Evolutionary conservation across 2,113 vertebrate genomes (phyloP).

Genomic region (Candoia aspera): DNA sequence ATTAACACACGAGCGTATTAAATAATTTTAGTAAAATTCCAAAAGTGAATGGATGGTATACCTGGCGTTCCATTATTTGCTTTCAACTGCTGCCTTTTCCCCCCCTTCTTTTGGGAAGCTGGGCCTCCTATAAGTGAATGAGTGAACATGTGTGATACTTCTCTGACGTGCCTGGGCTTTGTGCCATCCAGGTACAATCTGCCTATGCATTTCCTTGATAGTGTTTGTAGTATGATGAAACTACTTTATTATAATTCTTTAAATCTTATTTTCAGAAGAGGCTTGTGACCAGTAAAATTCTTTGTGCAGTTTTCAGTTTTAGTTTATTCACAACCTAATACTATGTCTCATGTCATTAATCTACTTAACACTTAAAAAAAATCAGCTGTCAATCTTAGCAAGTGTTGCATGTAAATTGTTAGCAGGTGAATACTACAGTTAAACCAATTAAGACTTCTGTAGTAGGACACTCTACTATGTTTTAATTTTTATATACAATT

Average conservation of each 20-base stretch:
- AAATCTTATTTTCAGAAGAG: constrained; percentile 54
- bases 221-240: constrained; percentile 36
- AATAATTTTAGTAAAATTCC: constrained; percentile 72
- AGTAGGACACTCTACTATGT: constrained; percentile 71
- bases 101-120: constrained; percentile 25
- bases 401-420: constrained; percentile 76
- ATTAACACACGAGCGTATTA: constrained; percentile 59
- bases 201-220: constrained; percentile 62
- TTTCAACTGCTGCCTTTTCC: constrained; percentile 48
- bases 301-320: constrained; percentile 65
- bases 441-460: constrained; percentile 72
- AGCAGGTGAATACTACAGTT: constrained; percentile 70
- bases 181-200: constrained; percentile 55
- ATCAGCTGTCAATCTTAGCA: constrained; percentile 67
- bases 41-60: constrained; percentile 65
- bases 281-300: constrained; percentile 71
- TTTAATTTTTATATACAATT: constrained; percentile 75
- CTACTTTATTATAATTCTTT: constrained; percentile 40
- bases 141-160: constrained; percentile 24
- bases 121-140: constrained; percentile 52
- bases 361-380: constrained; percentile 59
- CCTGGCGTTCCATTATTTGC: constrained; percentile 65
- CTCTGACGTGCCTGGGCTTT: constrained; percentile 44
- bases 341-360: constrained; percentile 64
- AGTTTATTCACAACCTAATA: constrained; percentile 64